phyloP scores from a whole-genome alignment of 2,797 vertebrate genomes.

The Sebastes nivosus region DNA sequence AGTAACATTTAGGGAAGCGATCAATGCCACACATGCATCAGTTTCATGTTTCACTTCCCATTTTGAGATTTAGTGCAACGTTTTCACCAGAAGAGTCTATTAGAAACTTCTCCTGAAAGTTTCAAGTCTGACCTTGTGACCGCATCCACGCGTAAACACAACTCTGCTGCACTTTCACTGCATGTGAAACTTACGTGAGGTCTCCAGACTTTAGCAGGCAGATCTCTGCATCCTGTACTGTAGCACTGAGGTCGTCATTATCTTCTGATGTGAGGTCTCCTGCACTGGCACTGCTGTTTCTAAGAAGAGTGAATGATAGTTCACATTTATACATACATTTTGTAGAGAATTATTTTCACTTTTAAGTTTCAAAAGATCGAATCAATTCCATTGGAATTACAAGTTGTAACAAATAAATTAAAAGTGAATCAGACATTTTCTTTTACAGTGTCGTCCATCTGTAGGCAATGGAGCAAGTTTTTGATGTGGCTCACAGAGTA shows the following conservation, averaged over 20 bases:
- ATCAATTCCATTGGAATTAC: not conserved
- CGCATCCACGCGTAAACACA: not conserved
- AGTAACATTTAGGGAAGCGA: not conserved
- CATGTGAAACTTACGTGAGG: conserved; percentile 86
- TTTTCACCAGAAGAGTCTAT: not conserved
- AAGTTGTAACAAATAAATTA: not conserved
- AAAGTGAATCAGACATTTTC: not conserved
- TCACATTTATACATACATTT: not conserved
- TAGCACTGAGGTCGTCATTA: conserved; percentile 77
- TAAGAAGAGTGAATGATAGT: conserved; percentile 1
- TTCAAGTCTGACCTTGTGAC: not conserved
- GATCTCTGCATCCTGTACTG: conserved; percentile 93
- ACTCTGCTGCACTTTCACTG: not conserved
- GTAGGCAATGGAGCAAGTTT: not conserved
- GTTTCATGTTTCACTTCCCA: conserved; percentile 43
- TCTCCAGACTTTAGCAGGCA: conserved; percentile 93
- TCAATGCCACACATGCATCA: not conserved
- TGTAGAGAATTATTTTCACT: not conserved
- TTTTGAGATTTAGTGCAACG: not conserved
- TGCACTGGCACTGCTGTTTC: conserved; percentile 70
- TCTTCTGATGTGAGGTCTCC: conserved; percentile 86
- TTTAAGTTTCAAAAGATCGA: not conserved
- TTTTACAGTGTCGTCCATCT: not conserved
- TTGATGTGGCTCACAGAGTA: not conserved
- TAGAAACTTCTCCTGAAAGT: conserved; percentile 7